Evolutionary conservation across 2,797 vertebrate genomes (phyloP), one percentile per base, ranked within the genome.

Genomic region (Spheniscus humboldti): DNA sequence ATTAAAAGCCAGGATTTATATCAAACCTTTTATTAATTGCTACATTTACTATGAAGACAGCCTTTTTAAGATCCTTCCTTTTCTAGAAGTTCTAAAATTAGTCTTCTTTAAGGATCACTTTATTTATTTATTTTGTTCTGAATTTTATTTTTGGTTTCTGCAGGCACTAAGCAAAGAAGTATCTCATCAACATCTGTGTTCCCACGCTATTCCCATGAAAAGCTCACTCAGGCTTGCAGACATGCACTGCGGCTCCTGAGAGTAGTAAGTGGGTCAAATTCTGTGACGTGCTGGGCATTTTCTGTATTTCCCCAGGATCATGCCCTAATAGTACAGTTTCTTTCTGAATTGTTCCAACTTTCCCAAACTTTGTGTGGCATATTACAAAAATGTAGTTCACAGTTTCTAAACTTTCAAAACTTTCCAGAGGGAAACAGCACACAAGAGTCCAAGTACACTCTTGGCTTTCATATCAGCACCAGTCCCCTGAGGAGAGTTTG

Each of bases 131-230:
- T 53, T 69, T 91, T 50, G 33, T 62, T 92, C 67, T 57, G 47
- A 85, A 79, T 85, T 95, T 96, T 95, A 85, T 89, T 89, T 94
- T 94, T 91, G 48, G 48, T 92, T 94, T 94, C 80, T 91, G 41
- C 68, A 69, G 68, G 60, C 73, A 69, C 55, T 39, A 72, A 71
- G 43, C 41, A 57, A 86, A 89, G 50, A 69, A 73, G 9, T 78
- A 20, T 72, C 78, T 91, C 88, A 57, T 52, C 10, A 3, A 64
- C 3, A 9, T 77, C 81, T 78, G 30, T 68, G 93, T 91, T 96
- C 92, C 94, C 90, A 97, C 27, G 15, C 75, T 88, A 66, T 89
- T 97, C 84, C 86, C 93, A 96, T 19, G 78, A 83, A 94, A 96
- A 92, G 43, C 53, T 85, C 66, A 31, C 82, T 73, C 50, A 43